Evolutionary conservation across 1,140 invertebrate genomes (phyloP), one percentile per base, ranked within the genome.

Genomic region (Sinonovacula constricta): DNA sequence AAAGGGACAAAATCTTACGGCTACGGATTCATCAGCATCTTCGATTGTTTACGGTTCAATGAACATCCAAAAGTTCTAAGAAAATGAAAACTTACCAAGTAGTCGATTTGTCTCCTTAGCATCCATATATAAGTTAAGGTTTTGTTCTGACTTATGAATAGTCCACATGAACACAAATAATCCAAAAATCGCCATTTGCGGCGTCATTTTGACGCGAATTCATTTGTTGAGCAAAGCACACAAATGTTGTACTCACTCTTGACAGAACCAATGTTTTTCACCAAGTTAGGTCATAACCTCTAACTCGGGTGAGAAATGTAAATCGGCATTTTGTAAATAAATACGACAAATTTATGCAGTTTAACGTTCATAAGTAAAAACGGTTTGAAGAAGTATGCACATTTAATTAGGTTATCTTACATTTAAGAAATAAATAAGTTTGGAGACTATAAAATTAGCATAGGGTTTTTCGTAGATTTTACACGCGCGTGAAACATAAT

Each of bases 101-200:
- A 76, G 34, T 59, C 63, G 33, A 53, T 45, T 66, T 12, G 72
- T 76, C 59, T 76, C 72, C 56, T 67, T 76, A 22, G 63, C 72
- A 31, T 76, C 72, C 22, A 76, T 26, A 62, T 76, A 76, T 51
- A 76, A 65, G 33, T 76, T 76, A 33, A 76, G 63, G 45, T 76
- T 56, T 76, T 76, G 72, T 66, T 76, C 49, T 33, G 72, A 76
- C 30, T 57, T 45, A n/a, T 62, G 72, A 18, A 76, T 76, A 76
- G 67, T 76, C 72, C 72, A 76, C 7, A 76, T 31, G 49, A 76
- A 24, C 45, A 76, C 10, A 67, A 67, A 57, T 66, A 76, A 63
- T 67, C 72, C 72, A 76, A 76, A 76, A 18, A 45, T 67, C 36
- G 30, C 63, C 30, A 51, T 63, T 36, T 63, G n/a, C 66, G 62